Base-by-base conservation (phyloP, 1,140 invertebrate species). In the Druon quercuslanigerum region DNA sequence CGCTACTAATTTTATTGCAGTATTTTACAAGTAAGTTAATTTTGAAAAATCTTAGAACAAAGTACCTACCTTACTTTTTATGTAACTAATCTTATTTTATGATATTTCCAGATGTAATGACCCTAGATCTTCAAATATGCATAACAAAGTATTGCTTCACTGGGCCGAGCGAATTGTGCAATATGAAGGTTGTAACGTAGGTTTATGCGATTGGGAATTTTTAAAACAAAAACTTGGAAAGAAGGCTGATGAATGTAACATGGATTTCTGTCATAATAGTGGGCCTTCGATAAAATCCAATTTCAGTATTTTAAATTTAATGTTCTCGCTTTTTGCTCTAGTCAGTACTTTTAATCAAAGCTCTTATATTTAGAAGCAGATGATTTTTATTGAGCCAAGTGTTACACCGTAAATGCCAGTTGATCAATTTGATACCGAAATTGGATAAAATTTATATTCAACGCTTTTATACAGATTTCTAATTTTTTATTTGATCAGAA, bases 1-100 rank as follows among this genome's bases (percentile, higher is more conserved):
- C 83, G 94, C 95, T 13, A 92, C 93, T 4, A 98, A 98, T 90
- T 84, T 98, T 1, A 94, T 94, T 56, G 95, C 96, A 40, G 93
- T 97, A 5, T 91, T 97, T 70, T 96, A 96, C 88, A 94, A 93
- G 94, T 95, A 87, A 92, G 88, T 87, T 73, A 50, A 50, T 11
- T 51, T 72, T 50, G 20, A 70, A 33, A 33, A 72, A 8, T 25
- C 46, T 75, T 60, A n/a, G 51, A 20, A 46, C 3, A 8, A 72
- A 51, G 3, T 51, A 19, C 16, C 13, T 25, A 54, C 46, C 1
- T 60, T n/a, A 50, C 70, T 50, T 33, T 56, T 11, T 72, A 33
- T 33, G 12, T 14, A 74, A 6, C 40, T 46, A 9, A 46, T 9
- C 54, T 6, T 1, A 56, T 19, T n/a, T 19, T 8, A 56, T 1